Evolutionary conservation across 2,113 vertebrate genomes (phyloP).

Genomic region (Antigone vipio): DNA sequence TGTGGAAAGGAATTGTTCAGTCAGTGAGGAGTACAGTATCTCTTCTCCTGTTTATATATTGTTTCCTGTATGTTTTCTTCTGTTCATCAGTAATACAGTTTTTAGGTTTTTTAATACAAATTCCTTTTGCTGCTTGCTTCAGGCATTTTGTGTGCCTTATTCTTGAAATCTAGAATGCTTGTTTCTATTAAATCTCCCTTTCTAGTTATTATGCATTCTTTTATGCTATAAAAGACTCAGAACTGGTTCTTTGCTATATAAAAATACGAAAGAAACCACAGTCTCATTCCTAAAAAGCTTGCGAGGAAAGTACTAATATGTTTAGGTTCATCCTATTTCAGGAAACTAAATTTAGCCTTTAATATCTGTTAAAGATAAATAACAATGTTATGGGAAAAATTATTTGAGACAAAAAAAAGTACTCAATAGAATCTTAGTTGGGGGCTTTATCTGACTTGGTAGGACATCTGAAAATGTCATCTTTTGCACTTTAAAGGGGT

Average conservation of each 20-base stretch:
- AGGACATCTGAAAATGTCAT: background rate
- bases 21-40: background rate
- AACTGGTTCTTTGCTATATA: background rate
- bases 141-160: background rate
- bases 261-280: background rate
- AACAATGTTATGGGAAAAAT: background rate
- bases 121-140: background rate
- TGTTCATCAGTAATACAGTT: background rate
- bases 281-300: background rate
- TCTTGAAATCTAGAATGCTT: background rate
- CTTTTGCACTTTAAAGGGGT: background rate
- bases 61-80: background rate
- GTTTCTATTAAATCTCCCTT: background rate
- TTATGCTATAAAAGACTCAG: background rate
- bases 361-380: background rate
- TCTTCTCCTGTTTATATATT: background rate
- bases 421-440: background rate
- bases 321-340: background rate
- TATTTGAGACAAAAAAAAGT: background rate
- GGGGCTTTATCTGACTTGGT: background rate
- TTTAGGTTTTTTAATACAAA: background rate
- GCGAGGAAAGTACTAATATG: background rate
- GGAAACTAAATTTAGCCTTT: background rate
- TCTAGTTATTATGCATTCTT: background rate
- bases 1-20: background rate